Evolutionary conservation across 2,888 invertebrate genomes (phyloP), one percentile per base, ranked within the genome.

Genomic region (Doris montereyensis): DNA sequence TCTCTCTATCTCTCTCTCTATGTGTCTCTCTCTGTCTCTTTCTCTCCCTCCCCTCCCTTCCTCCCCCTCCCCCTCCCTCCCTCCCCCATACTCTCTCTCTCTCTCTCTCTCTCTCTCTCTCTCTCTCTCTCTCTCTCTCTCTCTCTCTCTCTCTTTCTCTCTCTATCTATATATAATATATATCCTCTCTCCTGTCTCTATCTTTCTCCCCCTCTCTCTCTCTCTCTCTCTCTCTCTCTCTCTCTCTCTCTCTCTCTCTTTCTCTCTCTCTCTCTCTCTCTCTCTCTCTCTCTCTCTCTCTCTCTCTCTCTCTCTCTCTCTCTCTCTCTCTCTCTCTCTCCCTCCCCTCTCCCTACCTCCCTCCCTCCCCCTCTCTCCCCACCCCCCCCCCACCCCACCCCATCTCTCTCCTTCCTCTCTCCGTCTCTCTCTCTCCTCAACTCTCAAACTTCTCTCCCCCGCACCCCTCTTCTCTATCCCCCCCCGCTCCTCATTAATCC

Each of bases 31-130:
- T n/a, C n/a, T 24, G 4, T 67, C 24, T 75, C 26, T 13, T 13
- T 26, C 17, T 26, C 0, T 35, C n/a, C 58, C 10, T 21, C 10
- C 26, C n/a, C 58, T 21, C 32, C 13, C 35, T 52, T n/a, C 8
- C 13, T 60, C 57, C 17, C 10, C 28, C 24, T 75, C 10, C 24
- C 28, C 21, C 0, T n/a, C 10, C 28, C 24, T n/a, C 26, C 28
- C 62, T 60, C 26, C 57, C 35, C 32, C 60, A 62, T 57, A 28
- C 35, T 75, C 62, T 75, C 35, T 21, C 65, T 35, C 67, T 72
- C 68, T 35, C 70, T 30, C 58, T 76, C 30, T 32, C 34, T 76
- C 30, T 52, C 8, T 58, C 26, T 68, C 52, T 60, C 34, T 32
- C 32, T 17, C 28, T 30, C 28, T 58, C n/a, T 74, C 28, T 78